Percentiles rank a stretch among this genome's conserved stretches.
phyloP scores from a whole-genome alignment of 2,888 invertebrate species.

The Ornithoptera alexandrae region DNA sequence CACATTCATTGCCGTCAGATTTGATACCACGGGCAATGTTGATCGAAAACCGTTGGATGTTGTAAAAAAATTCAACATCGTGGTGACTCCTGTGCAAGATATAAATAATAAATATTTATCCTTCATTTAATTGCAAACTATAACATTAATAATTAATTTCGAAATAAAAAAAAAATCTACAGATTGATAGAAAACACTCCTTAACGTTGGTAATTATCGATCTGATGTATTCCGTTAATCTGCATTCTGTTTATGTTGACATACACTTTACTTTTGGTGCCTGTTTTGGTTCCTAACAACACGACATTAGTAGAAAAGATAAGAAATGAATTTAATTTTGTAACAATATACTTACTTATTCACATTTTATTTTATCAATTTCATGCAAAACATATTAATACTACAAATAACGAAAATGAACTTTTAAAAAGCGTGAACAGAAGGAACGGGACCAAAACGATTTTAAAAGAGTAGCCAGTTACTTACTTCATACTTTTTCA shows the following conservation, averaged over 20 bases:
- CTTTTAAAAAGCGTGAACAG: slow-evolving; percentile 12
- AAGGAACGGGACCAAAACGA: slow-evolving; percentile 1
- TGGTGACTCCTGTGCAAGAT: slow-evolving; percentile 89
- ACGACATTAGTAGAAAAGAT: too few species aligned
- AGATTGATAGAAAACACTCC: background rate
- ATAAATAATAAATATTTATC: slow-evolving; percentile 33
- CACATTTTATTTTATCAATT: slow-evolving; percentile 18
- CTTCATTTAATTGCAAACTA: background rate
- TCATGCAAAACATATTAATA: slow-evolving; percentile 29
- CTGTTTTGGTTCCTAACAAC: too few species aligned
- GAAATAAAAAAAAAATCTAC: background rate
- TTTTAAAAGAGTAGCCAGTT: slow-evolving; percentile 1
- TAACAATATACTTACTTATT: background rate
- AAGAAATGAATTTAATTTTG: background rate
- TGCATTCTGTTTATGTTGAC: too few species aligned
- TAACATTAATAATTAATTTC: background rate
- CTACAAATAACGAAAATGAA: background rate
- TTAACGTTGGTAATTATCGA: too few species aligned
- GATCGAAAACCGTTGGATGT: slow-evolving; percentile 95
- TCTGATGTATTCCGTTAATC: too few species aligned
- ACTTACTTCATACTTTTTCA: background rate
- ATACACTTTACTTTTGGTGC: too few species aligned
- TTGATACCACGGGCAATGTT: slow-evolving; percentile 95
- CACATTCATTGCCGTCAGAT: slow-evolving; percentile 96
- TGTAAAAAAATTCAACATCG: slow-evolving; percentile 99